phyloP scores from a whole-genome alignment of 92 coral and sea anemone genomes.

The Desmophyllum pertusum region DNA sequence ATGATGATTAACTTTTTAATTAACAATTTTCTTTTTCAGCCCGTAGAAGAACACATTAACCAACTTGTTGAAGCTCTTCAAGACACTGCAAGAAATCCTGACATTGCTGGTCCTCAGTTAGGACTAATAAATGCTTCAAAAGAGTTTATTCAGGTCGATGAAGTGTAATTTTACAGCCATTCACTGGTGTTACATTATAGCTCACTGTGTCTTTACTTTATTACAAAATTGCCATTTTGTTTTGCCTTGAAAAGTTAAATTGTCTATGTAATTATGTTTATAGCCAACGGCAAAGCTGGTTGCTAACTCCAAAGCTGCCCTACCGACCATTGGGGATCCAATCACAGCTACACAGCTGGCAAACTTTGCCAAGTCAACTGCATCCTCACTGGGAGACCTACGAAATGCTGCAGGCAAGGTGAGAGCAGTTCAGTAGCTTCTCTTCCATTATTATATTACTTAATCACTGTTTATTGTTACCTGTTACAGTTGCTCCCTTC shows the following conservation, averaged over 20 bases:
- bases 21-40: constrained; percentile 52
- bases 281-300: constrained; percentile 90
- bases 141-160: constrained; percentile 78
- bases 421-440: neutral
- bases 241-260: neutral
- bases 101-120: constrained; percentile 83
- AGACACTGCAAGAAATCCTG: constrained; percentile 86
- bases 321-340: constrained; percentile 96
- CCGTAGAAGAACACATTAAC: constrained; percentile 83
- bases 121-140: constrained; percentile 84
- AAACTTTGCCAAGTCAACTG: constrained; percentile 94
- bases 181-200: neutral
- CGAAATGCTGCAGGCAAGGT: constrained; percentile 97
- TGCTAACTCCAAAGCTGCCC: constrained; percentile 94
- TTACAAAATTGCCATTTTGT: neutral
- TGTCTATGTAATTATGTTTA: neutral
- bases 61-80: constrained; percentile 80
- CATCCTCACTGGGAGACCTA: constrained; percentile 81
- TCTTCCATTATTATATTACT: too few species aligned
- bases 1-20: neutral
- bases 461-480: too few species aligned
- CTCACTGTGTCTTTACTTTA: neutral
- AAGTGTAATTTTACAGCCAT: neutral
- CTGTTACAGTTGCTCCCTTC: too few species aligned
- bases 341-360: constrained; percentile 94